Percentiles rank a stretch among this genome's conserved stretches.
These are phyloP conservation scores for Drosophila aldrichi DNA, from an alignment of 2,888 invertebrate species.

Conservation along the genomic window DNA sequence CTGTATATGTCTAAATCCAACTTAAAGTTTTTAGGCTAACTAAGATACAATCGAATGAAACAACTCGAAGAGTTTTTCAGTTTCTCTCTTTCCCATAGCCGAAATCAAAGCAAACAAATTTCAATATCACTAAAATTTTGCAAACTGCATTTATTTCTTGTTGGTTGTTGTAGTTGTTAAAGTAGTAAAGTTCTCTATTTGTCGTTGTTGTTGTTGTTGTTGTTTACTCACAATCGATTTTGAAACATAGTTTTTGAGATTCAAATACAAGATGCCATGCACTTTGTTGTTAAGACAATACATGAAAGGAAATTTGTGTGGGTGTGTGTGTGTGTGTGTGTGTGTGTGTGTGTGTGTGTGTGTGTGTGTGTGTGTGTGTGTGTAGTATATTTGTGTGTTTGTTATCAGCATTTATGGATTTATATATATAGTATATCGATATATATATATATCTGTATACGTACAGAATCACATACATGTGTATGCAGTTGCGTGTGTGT, in stretches of 20 bases:
- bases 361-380: constrained; percentile 1
- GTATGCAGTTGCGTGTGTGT: too few species aligned
- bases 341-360: too few species aligned
- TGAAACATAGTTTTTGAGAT: constrained; percentile 28
- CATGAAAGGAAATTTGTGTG: constrained; percentile 47
- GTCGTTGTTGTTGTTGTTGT: neutral
- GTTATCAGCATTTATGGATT: neutral
- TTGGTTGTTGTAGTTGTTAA: constrained; percentile 12
- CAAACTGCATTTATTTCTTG: constrained; percentile 61
- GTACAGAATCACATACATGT: too few species aligned
- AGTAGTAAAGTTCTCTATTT: neutral
- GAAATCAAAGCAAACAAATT: neutral
- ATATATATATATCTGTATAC: constrained; percentile 19
- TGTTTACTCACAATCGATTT: constrained; percentile 36
- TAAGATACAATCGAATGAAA: too few species aligned
- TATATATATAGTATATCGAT: constrained; percentile 1
- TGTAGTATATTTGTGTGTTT: constrained; percentile 3
- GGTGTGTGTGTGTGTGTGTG: neutral
- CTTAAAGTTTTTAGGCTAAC: too few species aligned
- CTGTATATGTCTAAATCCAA: too few species aligned
- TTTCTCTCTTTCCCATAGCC: neutral
- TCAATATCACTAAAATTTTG: constrained; percentile 65
- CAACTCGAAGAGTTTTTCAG: neutral
- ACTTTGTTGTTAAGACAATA: constrained; percentile 49
- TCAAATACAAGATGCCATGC: constrained; percentile 52